Evolutionary conservation across 53 echinoderm and acorn worm species (phyloP), one percentile per base, ranked within the genome.

Genomic region (Holothuria leucospilota): DNA sequence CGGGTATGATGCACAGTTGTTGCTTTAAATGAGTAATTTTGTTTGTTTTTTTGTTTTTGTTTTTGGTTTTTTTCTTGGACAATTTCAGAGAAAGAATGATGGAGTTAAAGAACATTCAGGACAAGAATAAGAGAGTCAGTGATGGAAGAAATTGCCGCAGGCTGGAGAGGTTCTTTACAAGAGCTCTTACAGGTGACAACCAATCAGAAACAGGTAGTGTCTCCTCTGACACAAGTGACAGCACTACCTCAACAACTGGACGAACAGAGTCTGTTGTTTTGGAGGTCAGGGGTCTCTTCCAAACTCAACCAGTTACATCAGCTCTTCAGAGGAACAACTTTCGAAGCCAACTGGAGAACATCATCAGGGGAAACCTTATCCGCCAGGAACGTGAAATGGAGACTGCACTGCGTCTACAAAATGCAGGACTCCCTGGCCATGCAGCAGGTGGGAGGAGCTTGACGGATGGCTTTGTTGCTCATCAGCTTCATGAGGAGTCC

Each of bases 351-450:
- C 87, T 97, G 30, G 97, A 97, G 71, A 86, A 88, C 68, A 93
- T 93, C 59, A 92, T 97, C 20, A 82, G 97, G 29, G 92, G 93
- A 15, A 92, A 85, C 12, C 27, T 97, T 8, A 77, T 89, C 13
- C 86, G 97, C 8, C 97, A 97, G 64, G 97, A 97, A 51, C 86
- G 85, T 1, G 97, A 95, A 65, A 72, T 94, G 18, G 87, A 97
- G 46, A 81, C 87, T 9, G 94, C 94, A 1, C 75, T 94, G 24
- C 82, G 96, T 40, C 89, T 96, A 40, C 88, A 90, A 12, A 63
- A 88, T 10, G 94, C 94, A 13, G 96, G 96, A 20, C 82, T 96
- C 34, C 86, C 86, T 11, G 90, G 90, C n/a, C 84, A 87, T 40
- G 86, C 73, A 14, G 86, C 70, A 39, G 27, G 25, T 30, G 64